Conservation (phyloP, 2,113 vertebrate species). For the Passer domesticus region DNA sequence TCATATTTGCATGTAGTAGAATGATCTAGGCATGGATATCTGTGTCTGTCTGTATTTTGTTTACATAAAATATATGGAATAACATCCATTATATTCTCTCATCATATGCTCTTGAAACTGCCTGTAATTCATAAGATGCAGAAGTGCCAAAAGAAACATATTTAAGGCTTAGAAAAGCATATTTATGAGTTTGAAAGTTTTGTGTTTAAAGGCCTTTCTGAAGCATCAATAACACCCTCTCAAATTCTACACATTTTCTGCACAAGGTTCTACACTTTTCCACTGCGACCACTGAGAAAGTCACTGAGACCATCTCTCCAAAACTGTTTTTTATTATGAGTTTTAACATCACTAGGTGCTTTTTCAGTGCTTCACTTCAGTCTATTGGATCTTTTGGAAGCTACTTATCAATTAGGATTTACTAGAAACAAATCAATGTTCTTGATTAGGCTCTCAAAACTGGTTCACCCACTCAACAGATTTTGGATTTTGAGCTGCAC, state of each 20-base stretch:
- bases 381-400: background rate
- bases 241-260: background rate
- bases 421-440: background rate
- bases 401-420: background rate
- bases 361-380: background rate
- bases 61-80: background rate
- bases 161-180: background rate
- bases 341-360: background rate
- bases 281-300: background rate
- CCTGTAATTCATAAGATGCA: background rate
- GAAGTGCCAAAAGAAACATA: background rate
- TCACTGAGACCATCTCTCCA: background rate
- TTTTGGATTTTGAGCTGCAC: background rate
- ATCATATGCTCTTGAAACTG: background rate
- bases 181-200: background rate
- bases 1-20: background rate
- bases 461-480: background rate
- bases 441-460: background rate
- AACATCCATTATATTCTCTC: background rate
- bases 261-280: background rate
- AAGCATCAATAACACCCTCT: background rate
- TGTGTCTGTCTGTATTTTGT: background rate
- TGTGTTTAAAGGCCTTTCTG: background rate
- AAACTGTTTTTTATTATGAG: background rate
- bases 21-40: background rate